These are phyloP conservation scores for Dicrostonyx torquatus DNA, from an alignment of 2,797 vertebrate species.

Conservation along the genomic window DNA sequence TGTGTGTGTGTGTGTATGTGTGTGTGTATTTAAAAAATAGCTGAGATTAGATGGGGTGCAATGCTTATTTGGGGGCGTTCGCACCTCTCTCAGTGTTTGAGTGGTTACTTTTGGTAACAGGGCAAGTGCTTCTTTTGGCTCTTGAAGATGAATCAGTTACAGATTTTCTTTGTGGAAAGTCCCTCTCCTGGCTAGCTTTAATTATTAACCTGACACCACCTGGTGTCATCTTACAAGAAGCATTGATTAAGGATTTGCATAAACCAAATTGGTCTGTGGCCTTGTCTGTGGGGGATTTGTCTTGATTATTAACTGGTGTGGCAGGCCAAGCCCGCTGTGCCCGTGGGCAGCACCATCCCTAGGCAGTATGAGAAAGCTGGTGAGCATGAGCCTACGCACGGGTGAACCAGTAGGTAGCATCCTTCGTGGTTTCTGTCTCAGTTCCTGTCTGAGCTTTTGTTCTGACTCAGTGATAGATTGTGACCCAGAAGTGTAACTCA, in stretches of 20 bases:
- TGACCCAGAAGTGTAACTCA: not conserved
- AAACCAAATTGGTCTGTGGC: not conserved
- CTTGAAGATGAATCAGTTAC: conserved; percentile 12
- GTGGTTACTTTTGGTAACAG: not conserved
- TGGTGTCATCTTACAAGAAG: not conserved
- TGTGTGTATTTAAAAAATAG: too few species aligned
- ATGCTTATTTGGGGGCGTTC: not conserved
- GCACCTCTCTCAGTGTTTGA: not conserved
- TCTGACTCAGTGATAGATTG: not conserved
- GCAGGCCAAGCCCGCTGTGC: not conserved
- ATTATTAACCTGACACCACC: not conserved
- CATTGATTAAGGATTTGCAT: not conserved
- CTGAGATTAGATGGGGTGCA: not conserved
- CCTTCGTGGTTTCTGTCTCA: not conserved
- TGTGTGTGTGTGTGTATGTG: too few species aligned
- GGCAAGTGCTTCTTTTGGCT: not conserved
- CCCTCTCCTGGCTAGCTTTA: not conserved
- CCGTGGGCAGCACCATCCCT: not conserved
- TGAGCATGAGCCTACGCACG: rapidly evolving
- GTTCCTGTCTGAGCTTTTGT: not conserved
- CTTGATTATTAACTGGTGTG: not conserved
- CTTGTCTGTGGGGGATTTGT: not conserved
- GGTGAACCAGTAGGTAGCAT: too few species aligned
- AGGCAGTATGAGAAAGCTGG: too few species aligned
- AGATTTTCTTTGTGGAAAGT: not conserved